These are phyloP conservation scores for Valencia hispanica DNA, from an alignment of 2,797 vertebrate species.

Conservation along the genomic window DNA sequence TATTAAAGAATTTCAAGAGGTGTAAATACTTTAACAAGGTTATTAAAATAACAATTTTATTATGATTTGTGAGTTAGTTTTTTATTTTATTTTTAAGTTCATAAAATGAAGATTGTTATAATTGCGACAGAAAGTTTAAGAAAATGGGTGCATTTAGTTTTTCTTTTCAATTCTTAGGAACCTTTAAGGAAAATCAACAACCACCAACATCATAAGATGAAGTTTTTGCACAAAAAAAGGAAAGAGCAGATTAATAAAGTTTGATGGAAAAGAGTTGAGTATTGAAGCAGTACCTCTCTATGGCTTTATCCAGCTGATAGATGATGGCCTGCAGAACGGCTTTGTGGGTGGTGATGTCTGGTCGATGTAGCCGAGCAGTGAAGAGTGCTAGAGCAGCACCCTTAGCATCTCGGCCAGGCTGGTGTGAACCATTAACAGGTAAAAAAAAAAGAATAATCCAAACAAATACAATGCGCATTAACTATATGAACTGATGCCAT, in stretches of 20 bases:
- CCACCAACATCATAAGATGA: background rate
- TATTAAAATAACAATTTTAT: too few relatives aligned
- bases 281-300: conserved; percentile 78
- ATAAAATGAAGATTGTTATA: too few relatives aligned
- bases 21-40: background rate
- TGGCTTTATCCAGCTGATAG: conserved; percentile 89
- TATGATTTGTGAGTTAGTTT: background rate
- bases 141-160: background rate
- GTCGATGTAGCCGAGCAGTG: conserved; percentile 85
- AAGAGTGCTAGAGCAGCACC: conserved; percentile 88
- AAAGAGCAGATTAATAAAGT: background rate
- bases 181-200: background rate
- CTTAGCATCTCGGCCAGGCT: conserved; percentile 86
- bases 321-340: conserved; percentile 89
- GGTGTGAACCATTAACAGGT: conserved; percentile 16
- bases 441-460: background rate
- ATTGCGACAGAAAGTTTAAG: background rate
- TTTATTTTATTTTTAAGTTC: too few relatives aligned
- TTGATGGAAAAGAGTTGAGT: too few relatives aligned
- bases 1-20: background rate
- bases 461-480: background rate
- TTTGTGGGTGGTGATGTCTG: conserved; percentile 85
- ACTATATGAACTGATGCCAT: background rate
- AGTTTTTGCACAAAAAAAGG: background rate
- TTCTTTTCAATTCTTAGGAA: background rate